Evolutionary conservation across 2,113 vertebrate genomes (phyloP).

Genomic region (Puma concolor): DNA sequence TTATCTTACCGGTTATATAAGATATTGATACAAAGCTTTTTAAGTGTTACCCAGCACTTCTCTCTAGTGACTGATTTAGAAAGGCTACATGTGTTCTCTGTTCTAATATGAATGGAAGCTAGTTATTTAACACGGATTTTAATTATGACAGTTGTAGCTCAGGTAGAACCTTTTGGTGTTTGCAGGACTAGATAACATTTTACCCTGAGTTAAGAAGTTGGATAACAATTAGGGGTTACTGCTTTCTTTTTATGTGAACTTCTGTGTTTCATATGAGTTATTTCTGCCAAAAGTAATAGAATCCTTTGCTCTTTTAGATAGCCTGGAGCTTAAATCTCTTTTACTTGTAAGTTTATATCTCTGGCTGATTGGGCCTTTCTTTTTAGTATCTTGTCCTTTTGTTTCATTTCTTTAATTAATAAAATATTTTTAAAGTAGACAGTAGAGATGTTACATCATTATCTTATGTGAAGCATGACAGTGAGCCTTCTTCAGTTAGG

Average conservation of each 20-base stretch:
- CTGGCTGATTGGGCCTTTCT: not conserved
- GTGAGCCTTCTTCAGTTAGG: not conserved
- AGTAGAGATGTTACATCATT: not conserved
- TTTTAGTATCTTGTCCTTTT: constrained; percentile 14
- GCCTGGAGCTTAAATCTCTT: not conserved
- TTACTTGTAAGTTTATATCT: constrained; percentile 25
- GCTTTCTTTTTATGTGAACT: not conserved
- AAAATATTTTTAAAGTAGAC: constrained; percentile 34
- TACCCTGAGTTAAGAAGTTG: not conserved
- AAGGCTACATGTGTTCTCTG: not conserved
- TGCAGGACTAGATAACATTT: not conserved
- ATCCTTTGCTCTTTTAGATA: not conserved
- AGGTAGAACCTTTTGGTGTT: not conserved
- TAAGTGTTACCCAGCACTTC: not conserved
- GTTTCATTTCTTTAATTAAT: constrained; percentile 12
- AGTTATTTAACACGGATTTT: not conserved
- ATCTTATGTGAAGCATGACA: not conserved
- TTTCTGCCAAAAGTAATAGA: not conserved
- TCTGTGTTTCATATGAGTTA: not conserved
- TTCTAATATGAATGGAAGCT: not conserved
- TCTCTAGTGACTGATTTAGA: not conserved
- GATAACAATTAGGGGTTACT: not conserved
- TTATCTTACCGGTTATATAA: not conserved
- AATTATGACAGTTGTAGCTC: not conserved
- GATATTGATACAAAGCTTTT: not conserved